Evolutionary conservation across 2,797 vertebrate genomes (phyloP).

Genomic region (Anomalospiza imberbis): DNA sequence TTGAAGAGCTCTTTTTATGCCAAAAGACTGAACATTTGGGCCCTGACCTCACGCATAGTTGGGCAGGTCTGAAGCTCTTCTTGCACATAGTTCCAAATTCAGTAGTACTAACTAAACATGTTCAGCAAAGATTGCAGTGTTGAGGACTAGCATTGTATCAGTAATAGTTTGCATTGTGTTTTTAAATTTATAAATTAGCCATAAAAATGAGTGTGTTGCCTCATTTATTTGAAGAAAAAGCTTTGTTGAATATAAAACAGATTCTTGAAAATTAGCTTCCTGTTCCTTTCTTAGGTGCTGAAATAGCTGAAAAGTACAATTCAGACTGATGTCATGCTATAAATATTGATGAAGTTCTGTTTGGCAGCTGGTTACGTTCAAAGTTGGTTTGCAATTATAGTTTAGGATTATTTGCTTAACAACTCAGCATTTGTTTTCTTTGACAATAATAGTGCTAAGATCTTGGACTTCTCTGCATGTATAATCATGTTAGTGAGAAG

Average conservation of each 20-base stretch:
- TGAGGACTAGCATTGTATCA: background rate
- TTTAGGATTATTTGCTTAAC: conserved; percentile 32
- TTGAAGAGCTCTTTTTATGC: background rate
- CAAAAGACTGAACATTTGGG: background rate
- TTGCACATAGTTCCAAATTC: background rate
- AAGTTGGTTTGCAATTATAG: conserved; percentile 8
- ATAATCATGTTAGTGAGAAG: background rate
- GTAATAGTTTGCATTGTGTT: background rate
- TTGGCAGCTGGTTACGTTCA: conserved; percentile 11
- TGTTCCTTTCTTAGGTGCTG: background rate
- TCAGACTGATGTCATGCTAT: background rate
- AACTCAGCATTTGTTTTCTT: conserved; percentile 23
- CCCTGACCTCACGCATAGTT: background rate
- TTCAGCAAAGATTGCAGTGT: background rate
- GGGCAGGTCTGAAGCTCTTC: background rate
- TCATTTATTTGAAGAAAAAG: background rate
- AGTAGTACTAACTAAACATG: background rate
- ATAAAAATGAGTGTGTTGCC: background rate
- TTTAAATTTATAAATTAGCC: background rate
- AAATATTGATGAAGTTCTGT: conserved; percentile 37
- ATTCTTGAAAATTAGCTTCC: background rate
- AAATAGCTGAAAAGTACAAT: conserved; percentile 5
- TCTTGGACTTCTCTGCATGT: background rate
- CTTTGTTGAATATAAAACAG: background rate
- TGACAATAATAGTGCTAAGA: background rate